phyloP scores from a whole-genome alignment of 2,797 vertebrate genomes.

The Crypturellus tataupa region DNA sequence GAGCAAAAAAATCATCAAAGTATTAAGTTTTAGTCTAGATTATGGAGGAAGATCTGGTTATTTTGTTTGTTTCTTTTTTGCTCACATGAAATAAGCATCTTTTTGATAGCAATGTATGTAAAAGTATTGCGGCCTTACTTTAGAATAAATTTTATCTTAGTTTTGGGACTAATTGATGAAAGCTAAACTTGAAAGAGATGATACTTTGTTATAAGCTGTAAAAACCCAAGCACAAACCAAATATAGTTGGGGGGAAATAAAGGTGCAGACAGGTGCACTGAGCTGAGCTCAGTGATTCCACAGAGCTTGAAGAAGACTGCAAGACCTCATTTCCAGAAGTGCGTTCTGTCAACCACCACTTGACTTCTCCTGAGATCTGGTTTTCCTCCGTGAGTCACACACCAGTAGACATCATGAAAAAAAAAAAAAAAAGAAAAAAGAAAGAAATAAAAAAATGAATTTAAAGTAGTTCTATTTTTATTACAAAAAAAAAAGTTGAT shows the following conservation, averaged over 20 bases:
- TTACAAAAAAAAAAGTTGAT: slow-evolving; percentile 24
- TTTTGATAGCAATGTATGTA: neutral
- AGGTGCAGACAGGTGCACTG: neutral
- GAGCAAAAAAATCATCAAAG: neutral
- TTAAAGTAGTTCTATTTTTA: slow-evolving; percentile 20
- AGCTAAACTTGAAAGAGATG: neutral
- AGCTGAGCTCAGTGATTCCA: neutral
- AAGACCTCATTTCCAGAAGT: neutral
- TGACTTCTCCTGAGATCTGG: neutral
- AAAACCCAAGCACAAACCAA: neutral
- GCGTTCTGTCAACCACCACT: neutral
- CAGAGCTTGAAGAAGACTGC: neutral
- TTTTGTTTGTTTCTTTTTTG: neutral
- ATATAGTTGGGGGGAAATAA: neutral
- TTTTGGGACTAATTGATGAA: neutral
- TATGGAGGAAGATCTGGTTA: neutral
- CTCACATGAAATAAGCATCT: neutral
- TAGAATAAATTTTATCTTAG: neutral
- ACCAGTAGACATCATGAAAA: neutral
- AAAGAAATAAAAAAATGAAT: slow-evolving; percentile 10
- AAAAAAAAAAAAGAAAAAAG: neutral
- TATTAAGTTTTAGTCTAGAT: neutral
- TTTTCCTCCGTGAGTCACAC: neutral
- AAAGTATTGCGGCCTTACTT: neutral
- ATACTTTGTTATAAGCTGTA: neutral